A percentile compares a stretch with the other conserved stretches of the same genome.
These are phyloP conservation scores for Dichetophora obliterata DNA, from an alignment of 2,888 invertebrate species.

Conservation along the genomic window DNA sequence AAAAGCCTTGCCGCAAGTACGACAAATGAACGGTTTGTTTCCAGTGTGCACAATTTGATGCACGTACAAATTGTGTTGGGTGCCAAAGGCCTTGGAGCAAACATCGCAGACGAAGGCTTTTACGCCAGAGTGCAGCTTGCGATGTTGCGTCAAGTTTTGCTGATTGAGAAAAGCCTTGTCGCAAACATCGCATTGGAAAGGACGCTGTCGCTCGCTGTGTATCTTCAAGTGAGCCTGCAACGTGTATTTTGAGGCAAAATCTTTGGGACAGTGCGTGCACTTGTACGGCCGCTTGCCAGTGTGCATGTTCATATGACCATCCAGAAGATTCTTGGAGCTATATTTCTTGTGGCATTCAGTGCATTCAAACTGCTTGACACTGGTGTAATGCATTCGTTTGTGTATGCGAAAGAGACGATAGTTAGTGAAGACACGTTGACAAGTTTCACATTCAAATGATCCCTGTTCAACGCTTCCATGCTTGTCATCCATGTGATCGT, in stretches of 20 bases:
- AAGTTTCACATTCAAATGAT: constrained; percentile 72
- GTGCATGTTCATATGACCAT: constrained; percentile 82
- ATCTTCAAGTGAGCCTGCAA: constrained; percentile 83
- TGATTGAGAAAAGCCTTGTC: constrained; percentile 82
- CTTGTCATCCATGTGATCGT: constrained; percentile 76
- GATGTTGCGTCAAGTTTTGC: constrained; percentile 82
- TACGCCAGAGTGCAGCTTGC: constrained; percentile 79
- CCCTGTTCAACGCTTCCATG: constrained; percentile 57
- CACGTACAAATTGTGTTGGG: constrained; percentile 82
- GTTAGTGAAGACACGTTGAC: constrained; percentile 75
- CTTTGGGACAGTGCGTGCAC: constrained; percentile 78
- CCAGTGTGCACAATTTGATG: constrained; percentile 86
- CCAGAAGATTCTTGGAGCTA: constrained; percentile 77
- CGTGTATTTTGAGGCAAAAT: constrained; percentile 85
- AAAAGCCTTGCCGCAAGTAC: constrained; percentile 80
- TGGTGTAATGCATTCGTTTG: constrained; percentile 75
- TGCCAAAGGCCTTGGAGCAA: constrained; percentile 80
- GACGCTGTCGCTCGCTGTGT: constrained; percentile 78
- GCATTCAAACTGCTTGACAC: constrained; percentile 76
- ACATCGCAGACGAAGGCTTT: constrained; percentile 68
- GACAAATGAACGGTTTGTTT: constrained; percentile 78
- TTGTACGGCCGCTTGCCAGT: constrained; percentile 78
- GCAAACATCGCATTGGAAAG: constrained; percentile 78
- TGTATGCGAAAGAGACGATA: constrained; percentile 75
- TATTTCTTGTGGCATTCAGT: constrained; percentile 77